Conservation (phyloP, 1,140 invertebrate genomes). For the Riptortus pedestris region DNA sequence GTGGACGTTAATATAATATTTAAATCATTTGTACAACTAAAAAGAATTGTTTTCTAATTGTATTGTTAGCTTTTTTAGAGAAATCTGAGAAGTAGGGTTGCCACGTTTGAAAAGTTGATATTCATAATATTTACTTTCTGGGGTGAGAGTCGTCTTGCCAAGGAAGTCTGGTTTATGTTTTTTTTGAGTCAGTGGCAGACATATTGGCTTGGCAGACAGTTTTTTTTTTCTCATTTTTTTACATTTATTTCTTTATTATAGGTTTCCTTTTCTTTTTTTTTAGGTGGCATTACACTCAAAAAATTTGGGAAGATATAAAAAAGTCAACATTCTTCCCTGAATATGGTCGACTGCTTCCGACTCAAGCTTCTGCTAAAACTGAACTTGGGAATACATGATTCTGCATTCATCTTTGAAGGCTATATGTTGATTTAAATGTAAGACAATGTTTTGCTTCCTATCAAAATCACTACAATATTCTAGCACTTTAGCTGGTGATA, state of each 20-base stretch:
- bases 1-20: too few species aligned
- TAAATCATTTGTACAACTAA: too few species aligned
- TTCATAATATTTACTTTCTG: neutral
- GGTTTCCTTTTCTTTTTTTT: neutral
- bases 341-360: slow-evolving; percentile 62
- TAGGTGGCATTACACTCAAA: slow-evolving; percentile 63
- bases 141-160: too few species aligned
- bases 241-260: neutral
- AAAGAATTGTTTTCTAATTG: too few species aligned
- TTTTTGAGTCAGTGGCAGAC: neutral
- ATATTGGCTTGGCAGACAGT: neutral
- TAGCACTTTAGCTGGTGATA: too few species aligned
- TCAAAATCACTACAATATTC: too few species aligned
- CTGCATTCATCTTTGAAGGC: too few species aligned
- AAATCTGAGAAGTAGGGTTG: neutral
- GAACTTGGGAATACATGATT: slow-evolving; percentile 4
- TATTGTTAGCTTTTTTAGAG: neutral
- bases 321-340: slow-evolving; percentile 74
- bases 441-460: too few species aligned
- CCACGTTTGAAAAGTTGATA: neutral
- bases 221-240: slow-evolving; percentile 30
- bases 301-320: slow-evolving; percentile 70
- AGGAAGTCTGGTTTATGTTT: too few species aligned
- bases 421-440: too few species aligned
- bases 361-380: slow-evolving; percentile 2